Evolutionary conservation across 2,888 invertebrate species (phyloP).

Genomic region (Busseola fusca): DNA sequence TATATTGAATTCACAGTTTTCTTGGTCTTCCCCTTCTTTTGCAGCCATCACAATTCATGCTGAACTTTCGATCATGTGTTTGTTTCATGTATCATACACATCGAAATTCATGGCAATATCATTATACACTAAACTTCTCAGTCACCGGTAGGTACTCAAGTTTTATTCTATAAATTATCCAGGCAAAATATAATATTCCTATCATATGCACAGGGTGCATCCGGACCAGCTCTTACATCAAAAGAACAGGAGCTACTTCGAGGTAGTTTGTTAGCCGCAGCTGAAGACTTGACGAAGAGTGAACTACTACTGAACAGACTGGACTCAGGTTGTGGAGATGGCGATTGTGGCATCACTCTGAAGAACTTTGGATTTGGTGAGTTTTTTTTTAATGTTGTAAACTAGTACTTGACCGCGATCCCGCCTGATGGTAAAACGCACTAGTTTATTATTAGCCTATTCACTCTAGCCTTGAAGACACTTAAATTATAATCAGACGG

Average conservation of each 20-base stretch:
- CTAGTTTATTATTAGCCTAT: too few species aligned
- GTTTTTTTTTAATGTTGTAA: too few species aligned
- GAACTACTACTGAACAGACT: slow-evolving; percentile 90
- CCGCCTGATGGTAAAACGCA: too few species aligned
- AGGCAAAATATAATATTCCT: not conserved
- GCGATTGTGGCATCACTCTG: slow-evolving; percentile 93
- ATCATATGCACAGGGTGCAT: slow-evolving; percentile 65
- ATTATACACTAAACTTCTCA: not conserved
- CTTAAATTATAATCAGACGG: too few species aligned
- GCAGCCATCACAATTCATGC: not conserved
- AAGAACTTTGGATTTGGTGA: slow-evolving; percentile 89
- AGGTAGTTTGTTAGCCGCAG: slow-evolving; percentile 80
- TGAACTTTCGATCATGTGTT: not conserved
- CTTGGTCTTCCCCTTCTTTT: not conserved
- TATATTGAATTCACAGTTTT: not conserved
- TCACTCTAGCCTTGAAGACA: too few species aligned
- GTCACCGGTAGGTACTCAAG: not conserved
- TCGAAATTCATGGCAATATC: not conserved
- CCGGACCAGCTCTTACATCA: slow-evolving; percentile 73
- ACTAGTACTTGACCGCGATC: too few species aligned
- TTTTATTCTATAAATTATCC: not conserved
- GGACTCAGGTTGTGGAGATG: slow-evolving; percentile 92
- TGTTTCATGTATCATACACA: not conserved
- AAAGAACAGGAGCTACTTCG: slow-evolving; percentile 72
- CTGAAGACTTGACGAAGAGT: slow-evolving; percentile 88